Conservation (phyloP, 23 tunicate species). For the Styela plicata region DNA sequence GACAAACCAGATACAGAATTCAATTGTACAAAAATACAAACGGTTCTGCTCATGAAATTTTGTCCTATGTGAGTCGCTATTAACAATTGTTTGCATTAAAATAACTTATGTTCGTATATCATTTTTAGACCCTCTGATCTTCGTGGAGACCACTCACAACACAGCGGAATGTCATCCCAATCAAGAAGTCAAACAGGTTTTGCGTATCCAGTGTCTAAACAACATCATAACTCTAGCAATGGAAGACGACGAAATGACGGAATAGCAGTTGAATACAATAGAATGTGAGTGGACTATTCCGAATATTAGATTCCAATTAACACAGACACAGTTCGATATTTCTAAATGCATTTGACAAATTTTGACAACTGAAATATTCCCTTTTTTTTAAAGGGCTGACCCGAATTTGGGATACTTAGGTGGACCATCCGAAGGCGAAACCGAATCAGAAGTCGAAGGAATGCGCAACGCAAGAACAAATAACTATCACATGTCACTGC, state of each 20-base stretch:
- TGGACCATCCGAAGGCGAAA: constrained; percentile 51
- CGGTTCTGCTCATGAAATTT: no score
- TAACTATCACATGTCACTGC: background rate
- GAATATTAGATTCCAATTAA: no score
- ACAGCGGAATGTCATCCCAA: background rate
- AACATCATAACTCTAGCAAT: background rate
- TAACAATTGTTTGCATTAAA: no score
- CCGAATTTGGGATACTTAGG: constrained; percentile 48
- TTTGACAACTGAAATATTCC: background rate
- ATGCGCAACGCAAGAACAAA: constrained; percentile 26
- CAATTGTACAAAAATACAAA: no score
- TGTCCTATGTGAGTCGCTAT: no score
- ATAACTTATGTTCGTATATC: no score
- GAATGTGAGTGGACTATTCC: constrained; percentile 15
- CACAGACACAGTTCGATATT: background rate
- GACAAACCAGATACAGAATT: no score
- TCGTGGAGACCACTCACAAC: background rate
- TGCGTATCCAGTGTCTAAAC: background rate
- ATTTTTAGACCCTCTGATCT: background rate
- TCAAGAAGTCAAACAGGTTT: background rate
- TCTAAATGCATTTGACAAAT: background rate
- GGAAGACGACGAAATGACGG: constrained; percentile 18
- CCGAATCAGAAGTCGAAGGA: constrained; percentile 35
- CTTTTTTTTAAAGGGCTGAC: constrained; percentile 24
- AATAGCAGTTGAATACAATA: constrained; percentile 19